phyloP scores from a whole-genome alignment of 2,797 vertebrate genomes.

The Aeoliscus strigatus region DNA sequence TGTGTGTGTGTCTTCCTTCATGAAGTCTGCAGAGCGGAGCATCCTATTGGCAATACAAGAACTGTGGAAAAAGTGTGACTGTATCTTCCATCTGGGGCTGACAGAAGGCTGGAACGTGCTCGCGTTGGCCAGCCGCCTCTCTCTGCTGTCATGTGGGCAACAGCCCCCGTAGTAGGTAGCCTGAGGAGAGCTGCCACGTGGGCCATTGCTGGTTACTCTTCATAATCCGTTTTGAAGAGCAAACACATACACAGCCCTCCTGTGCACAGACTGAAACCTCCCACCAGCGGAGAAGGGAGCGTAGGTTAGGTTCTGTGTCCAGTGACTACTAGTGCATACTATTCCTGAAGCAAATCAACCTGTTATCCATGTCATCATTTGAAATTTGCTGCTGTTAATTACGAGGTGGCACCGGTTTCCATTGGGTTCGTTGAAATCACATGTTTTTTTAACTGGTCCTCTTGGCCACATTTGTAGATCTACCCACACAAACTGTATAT shows the following conservation, averaged over 20 bases:
- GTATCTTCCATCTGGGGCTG: constrained; percentile 63
- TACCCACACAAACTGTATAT: no score
- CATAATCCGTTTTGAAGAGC: constrained; percentile 32
- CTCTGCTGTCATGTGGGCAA: constrained; percentile 57
- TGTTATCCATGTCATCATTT: not conserved
- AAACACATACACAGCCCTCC: constrained; percentile 23
- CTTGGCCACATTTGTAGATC: no score
- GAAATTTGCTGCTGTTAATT: no score
- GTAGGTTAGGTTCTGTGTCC: constrained; percentile 45
- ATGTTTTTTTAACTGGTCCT: no score
- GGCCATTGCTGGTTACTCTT: constrained; percentile 31
- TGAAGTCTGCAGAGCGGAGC: constrained; percentile 43
- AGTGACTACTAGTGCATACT: constrained; percentile 44
- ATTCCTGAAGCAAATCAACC: constrained; percentile 19
- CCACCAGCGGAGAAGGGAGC: constrained; percentile 50
- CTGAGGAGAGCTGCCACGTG: constrained; percentile 56
- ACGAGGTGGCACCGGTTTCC: no score
- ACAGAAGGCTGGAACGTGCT: constrained; percentile 69
- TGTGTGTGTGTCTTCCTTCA: constrained; percentile 17
- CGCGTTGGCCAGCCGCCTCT: constrained; percentile 63
- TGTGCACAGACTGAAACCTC: constrained; percentile 25
- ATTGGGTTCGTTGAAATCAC: no score
- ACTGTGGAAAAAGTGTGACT: constrained; percentile 53
- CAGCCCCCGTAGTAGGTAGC: constrained; percentile 43
- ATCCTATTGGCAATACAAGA: constrained; percentile 47